Base-by-base conservation (phyloP, 2,113 vertebrate genomes). In the Caranx melampygus region DNA sequence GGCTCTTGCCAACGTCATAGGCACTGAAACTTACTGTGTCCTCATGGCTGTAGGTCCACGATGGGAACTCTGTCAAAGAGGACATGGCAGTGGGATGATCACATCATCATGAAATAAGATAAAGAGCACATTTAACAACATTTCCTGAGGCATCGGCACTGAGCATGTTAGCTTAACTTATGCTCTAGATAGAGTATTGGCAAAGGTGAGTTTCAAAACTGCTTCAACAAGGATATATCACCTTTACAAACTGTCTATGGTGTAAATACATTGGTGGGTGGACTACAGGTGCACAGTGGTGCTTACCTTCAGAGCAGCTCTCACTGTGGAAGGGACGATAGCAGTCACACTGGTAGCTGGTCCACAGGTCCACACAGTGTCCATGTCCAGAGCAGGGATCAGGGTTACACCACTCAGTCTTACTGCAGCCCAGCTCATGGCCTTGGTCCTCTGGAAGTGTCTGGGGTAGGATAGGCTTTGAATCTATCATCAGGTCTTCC, bases 301-400 rank as follows among this genome's bases (percentile, higher is more conserved):
- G 81, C 93, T 95, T 91, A 99, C 98, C 97, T 0, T 96, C 73
- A 0, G 81, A 82, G 66, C 98, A 99, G 0, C 86, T 92, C 9
- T 92, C 84, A 12, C 97, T 94, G 0, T 92, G 75, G 0, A 96
- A 97, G 2, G 98, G 97, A 80, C 97, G 94, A 3, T 91, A 70
- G 65, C 98, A 99, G 90, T 95, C 89, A 0, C 98, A 99, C 15
- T 11, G 92, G 85, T 95, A 97, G 84, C 91, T 92, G 58, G 93
- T 95, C 98, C 98, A 99, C 8, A 96, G 93, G 87, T 99, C 98
- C 59, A 96, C 79, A 0, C 98, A 99, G 20, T 34, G 81, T 18
- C 96, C 97, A 0, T 92, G 92, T 0, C 95, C 93, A 15, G 51
- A 58, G 82, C 98, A 99, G 33, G 96, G 96, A 65, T 93, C 91